phyloP scores from a whole-genome alignment of 2,888 invertebrate species.

The Hymenopus coronatus region DNA sequence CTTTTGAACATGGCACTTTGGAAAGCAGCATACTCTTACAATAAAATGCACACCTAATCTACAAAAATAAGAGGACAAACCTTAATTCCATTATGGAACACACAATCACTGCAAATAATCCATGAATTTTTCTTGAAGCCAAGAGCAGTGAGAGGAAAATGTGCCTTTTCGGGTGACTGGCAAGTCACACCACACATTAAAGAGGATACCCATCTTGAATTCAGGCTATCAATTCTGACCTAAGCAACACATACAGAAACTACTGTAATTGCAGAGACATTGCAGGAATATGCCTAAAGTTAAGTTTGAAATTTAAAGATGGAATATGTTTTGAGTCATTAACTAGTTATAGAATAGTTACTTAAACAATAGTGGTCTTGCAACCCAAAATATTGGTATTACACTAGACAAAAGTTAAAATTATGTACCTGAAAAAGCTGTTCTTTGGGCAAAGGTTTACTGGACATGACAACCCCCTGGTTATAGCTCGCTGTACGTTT shows the following conservation, averaged over 20 bases:
- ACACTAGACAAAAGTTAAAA: neutral
- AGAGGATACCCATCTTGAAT: slow-evolving; percentile 74
- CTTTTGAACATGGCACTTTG: no score
- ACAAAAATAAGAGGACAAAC: slow-evolving; percentile 45
- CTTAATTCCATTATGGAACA: slow-evolving; percentile 77
- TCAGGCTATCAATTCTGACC: slow-evolving; percentile 71
- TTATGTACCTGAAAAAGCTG: slow-evolving; percentile 63
- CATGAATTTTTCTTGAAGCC: slow-evolving; percentile 77
- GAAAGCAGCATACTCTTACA: no score
- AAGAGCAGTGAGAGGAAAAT: slow-evolving; percentile 68
- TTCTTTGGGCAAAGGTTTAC: slow-evolving; percentile 63
- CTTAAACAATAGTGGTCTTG: no score
- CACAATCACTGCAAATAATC: slow-evolving; percentile 76
- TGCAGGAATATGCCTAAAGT: no score
- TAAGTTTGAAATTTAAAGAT: no score
- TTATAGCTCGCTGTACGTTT: slow-evolving; percentile 78
- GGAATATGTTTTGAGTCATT: no score
- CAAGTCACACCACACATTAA: slow-evolving; percentile 75
- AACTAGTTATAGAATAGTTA: no score
- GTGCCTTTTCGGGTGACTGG: slow-evolving; percentile 64
- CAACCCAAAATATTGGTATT: neutral
- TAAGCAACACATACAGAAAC: slow-evolving; percentile 41
- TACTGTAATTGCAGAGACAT: no score
- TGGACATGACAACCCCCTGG: slow-evolving; percentile 71
- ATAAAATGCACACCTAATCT: no score